Evolutionary conservation across 2,797 vertebrate genomes (phyloP).

Genomic region (Rhinoraja longicauda): DNA sequence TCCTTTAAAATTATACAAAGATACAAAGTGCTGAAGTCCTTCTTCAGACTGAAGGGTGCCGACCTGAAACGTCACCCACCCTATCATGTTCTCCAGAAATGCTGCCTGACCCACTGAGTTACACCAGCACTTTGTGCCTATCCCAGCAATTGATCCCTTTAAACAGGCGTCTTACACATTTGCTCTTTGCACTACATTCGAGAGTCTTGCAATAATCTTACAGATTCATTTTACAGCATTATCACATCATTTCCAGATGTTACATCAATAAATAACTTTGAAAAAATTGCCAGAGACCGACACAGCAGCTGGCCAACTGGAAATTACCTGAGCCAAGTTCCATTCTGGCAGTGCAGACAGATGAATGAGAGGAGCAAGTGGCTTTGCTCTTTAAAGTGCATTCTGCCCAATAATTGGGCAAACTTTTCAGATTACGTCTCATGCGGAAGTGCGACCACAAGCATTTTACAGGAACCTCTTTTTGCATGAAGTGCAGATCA

Average conservation of each 20-base stretch:
- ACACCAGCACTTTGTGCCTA: background rate
- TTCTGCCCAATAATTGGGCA: constrained; percentile 24
- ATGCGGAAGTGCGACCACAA: constrained; percentile 29
- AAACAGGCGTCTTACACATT: background rate
- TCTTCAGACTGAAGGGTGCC: too few species aligned
- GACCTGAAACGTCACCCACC: too few species aligned
- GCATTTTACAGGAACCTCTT: constrained; percentile 19
- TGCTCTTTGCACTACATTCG: background rate
- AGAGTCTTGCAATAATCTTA: background rate
- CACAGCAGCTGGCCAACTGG: background rate
- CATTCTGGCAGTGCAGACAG: constrained; percentile 4
- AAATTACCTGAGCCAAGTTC: constrained; percentile 25
- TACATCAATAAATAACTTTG: background rate
- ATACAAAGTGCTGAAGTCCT: too few species aligned
- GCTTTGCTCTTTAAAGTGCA: constrained; percentile 11
- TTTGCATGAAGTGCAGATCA: background rate
- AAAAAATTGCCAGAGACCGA: background rate
- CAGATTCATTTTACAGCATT: background rate
- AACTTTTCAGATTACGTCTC: background rate
- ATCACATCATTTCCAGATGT: background rate
- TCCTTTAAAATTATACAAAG: too few species aligned
- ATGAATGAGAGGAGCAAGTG: background rate
- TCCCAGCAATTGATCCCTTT: background rate
- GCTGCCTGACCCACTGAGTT: too few species aligned
- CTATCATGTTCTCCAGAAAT: too few species aligned